Percentiles rank a stretch among this genome's conserved stretches.
These are phyloP conservation scores for Nibea albiflora DNA, from an alignment of 2,113 vertebrate genomes.

Conservation along the genomic window DNA sequence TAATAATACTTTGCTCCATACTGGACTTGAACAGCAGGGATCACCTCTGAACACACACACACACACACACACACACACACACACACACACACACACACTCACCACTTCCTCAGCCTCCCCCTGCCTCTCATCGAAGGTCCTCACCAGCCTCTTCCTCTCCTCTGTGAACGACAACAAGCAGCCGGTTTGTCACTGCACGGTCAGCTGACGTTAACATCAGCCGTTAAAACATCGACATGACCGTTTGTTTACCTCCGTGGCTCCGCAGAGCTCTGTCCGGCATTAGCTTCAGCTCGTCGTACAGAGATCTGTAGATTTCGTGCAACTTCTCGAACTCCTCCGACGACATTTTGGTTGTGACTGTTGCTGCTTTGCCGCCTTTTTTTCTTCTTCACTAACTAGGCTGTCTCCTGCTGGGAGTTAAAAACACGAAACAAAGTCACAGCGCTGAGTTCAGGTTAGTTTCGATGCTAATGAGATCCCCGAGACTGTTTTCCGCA, in stretches of 20 bases:
- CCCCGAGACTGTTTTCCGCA: constrained; percentile 67
- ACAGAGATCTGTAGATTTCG: constrained; percentile 88
- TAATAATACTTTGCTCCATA: too few species aligned
- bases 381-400: neutral
- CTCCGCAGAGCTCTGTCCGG: constrained; percentile 82
- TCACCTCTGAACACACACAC: too few species aligned
- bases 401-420: neutral
- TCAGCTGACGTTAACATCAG: neutral
- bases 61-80: too few species aligned
- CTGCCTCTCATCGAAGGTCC: constrained; percentile 92
- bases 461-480: constrained; percentile 56
- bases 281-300: constrained; percentile 85
- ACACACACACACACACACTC: constrained; percentile 37
- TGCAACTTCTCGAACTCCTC: constrained; percentile 94
- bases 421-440: neutral
- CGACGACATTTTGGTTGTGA: constrained; percentile 84
- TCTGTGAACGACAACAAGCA: constrained; percentile 79
- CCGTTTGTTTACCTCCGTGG: constrained; percentile 84
- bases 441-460: neutral
- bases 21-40: too few species aligned
- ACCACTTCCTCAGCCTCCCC: constrained; percentile 96
- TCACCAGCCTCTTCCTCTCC: constrained; percentile 92
- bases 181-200: too few species aligned
- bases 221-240: neutral
- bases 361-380: too few species aligned